These are phyloP conservation scores for Brienomyrus longianalis DNA, from an alignment of 2,113 vertebrate species.

Conservation along the genomic window DNA sequence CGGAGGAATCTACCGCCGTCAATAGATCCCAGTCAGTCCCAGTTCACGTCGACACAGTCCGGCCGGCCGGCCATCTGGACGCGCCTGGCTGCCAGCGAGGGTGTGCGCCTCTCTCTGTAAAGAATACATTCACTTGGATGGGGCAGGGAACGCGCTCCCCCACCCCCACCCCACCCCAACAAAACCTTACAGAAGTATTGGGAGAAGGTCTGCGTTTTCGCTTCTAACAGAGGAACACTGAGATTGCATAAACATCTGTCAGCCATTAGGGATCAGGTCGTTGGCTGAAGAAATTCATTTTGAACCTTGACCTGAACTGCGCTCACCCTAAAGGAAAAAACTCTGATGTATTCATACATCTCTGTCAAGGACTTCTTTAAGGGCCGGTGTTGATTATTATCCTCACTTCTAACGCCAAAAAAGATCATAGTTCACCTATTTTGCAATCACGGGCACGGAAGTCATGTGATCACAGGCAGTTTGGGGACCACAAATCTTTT, in stretches of 20 bases:
- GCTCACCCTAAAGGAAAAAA: slow-evolving; percentile 22
- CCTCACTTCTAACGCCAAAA: slow-evolving; percentile 12
- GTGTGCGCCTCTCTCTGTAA: slow-evolving; percentile 22
- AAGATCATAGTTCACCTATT: slow-evolving; percentile 11
- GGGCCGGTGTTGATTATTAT: slow-evolving; percentile 17
- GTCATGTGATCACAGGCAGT: not conserved
- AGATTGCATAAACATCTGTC: slow-evolving; percentile 60
- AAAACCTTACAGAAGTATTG: not conserved
- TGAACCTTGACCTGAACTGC: slow-evolving; percentile 49
- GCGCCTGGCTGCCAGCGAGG: slow-evolving; percentile 30
- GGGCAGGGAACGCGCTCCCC: not conserved
- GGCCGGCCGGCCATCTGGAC: slow-evolving; percentile 35
- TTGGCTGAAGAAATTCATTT: slow-evolving; percentile 41
- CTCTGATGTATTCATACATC: slow-evolving; percentile 17
- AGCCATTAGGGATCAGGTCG: slow-evolving; percentile 42
- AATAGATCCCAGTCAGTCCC: slow-evolving; percentile 49
- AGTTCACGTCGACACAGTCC: not conserved
- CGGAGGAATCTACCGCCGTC: slow-evolving; percentile 38
- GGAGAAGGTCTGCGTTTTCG: slow-evolving; percentile 24
- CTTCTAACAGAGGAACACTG: slow-evolving; percentile 41
- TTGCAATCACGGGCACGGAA: slow-evolving; percentile 4
- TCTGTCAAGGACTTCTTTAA: slow-evolving; percentile 10
- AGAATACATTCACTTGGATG: slow-evolving; percentile 33
- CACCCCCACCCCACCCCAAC: not conserved
- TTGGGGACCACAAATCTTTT: slow-evolving; percentile 22